Evolutionary conservation across 2,888 invertebrate species (phyloP).

Genomic region (Ametastegia equiseti): DNA sequence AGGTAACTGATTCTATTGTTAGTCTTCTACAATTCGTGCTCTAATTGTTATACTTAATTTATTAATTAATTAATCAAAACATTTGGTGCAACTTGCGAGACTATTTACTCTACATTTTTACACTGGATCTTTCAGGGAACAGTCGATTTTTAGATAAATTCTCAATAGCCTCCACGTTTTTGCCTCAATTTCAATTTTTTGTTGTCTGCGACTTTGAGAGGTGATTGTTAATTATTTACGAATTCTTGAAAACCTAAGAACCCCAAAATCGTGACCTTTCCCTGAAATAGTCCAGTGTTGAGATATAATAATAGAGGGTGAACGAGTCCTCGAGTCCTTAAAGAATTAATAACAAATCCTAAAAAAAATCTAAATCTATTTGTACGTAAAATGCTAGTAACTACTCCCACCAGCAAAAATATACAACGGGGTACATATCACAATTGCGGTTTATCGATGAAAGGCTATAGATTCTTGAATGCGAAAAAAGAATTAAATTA

Average conservation of each 20-base stretch:
- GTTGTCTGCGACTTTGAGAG: too few species aligned
- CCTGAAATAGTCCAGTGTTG: too few species aligned
- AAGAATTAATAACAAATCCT: neutral
- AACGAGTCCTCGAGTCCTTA: neutral
- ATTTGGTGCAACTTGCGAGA: neutral
- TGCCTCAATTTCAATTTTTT: too few species aligned
- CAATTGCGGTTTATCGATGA: neutral
- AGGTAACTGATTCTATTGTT: neutral
- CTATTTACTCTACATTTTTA: too few species aligned
- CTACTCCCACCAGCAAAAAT: neutral
- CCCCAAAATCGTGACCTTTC: too few species aligned
- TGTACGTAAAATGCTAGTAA: too few species aligned
- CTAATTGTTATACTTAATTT: too few species aligned
- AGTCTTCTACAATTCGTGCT: neutral
- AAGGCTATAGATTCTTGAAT: neutral
- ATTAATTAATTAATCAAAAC: neutral
- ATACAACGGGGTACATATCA: conserved; percentile 9
- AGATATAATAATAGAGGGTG: neutral
- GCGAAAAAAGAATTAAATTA: neutral
- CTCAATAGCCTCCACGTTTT: too few species aligned
- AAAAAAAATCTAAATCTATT: neutral
- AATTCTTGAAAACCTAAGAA: too few species aligned
- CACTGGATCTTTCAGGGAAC: too few species aligned
- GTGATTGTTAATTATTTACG: too few species aligned
- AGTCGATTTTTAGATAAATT: too few species aligned